These are phyloP conservation scores for Itoplectis maculator DNA, from an alignment of 2,888 invertebrate genomes.

Conservation along the genomic window DNA sequence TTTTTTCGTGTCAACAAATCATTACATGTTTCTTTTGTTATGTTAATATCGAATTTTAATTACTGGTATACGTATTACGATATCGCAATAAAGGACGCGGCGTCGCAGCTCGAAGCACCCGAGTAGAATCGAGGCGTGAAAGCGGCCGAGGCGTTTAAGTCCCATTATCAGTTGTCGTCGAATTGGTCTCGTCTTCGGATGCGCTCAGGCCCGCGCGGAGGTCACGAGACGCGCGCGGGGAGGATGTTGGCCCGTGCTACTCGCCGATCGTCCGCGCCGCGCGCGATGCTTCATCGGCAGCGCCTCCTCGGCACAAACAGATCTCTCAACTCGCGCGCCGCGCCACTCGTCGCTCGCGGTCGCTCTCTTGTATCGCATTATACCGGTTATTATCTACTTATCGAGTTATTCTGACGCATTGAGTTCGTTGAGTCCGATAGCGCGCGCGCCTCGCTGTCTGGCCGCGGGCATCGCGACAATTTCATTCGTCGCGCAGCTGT, in stretches of 20 bases:
- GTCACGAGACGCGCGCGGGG: conserved; percentile 12
- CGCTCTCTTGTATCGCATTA: conserved; percentile 80
- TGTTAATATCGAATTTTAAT: background rate
- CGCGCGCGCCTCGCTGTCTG: conserved; percentile 60
- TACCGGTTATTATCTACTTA: conserved; percentile 82
- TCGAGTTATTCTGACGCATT: conserved; percentile 80
- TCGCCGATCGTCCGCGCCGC: too few species aligned
- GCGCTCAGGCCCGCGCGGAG: background rate
- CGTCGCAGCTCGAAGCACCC: background rate
- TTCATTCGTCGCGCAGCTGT: conserved; percentile 55
- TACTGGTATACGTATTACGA: background rate
- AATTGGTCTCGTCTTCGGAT: conserved; percentile 35
- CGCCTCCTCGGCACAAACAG: conserved; percentile 44
- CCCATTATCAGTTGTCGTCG: conserved; percentile 1
- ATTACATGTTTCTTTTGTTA: background rate
- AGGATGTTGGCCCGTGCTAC: conserved; percentile 77
- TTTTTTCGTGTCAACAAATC: background rate
- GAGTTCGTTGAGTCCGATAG: conserved; percentile 80
- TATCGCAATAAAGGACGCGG: background rate
- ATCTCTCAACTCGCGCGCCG: conserved; percentile 50
- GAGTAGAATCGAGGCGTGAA: background rate
- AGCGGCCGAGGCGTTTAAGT: conserved; percentile 18
- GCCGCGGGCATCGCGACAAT: conserved; percentile 53
- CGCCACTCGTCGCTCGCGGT: conserved; percentile 25
- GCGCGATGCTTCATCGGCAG: conserved; percentile 65